A percentile compares a stretch with the other conserved stretches of the same genome.
These are phyloP conservation scores for Caenorhabditis wallacei DNA, from an alignment of 2,888 invertebrate species.

Conservation along the genomic window DNA sequence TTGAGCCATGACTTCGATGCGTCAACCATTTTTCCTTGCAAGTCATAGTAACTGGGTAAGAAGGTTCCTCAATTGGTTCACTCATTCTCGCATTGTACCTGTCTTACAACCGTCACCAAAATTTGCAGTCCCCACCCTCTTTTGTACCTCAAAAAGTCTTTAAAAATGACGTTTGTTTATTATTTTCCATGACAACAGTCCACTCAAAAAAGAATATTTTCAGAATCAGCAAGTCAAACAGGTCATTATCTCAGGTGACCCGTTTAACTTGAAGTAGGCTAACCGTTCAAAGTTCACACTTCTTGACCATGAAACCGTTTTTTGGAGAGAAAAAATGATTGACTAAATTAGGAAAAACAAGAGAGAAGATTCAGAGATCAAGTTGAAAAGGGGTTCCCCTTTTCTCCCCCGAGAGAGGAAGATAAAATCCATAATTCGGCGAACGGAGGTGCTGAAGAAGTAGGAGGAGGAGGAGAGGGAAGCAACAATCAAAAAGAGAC, in stretches of 20 bases:
- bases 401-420: too few species aligned
- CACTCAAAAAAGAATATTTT: background rate
- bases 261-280: background rate
- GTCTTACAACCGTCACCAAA: slow-evolving; percentile 1
- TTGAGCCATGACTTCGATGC: too few species aligned
- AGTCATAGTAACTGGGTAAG: too few species aligned
- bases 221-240: slow-evolving; percentile 18
- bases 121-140: slow-evolving; percentile 2
- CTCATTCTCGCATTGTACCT: too few species aligned
- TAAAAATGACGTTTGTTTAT: background rate
- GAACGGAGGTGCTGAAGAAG: slow-evolving; percentile 30
- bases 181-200: background rate
- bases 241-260: slow-evolving; percentile 46
- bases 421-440: slow-evolving; percentile 62
- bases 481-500: slow-evolving; percentile 12
- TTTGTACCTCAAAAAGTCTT: background rate
- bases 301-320: slow-evolving; percentile 46
- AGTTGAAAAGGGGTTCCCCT: slow-evolving; percentile 15
- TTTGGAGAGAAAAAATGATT: slow-evolving; percentile 1
- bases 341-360: slow-evolving; percentile 10
- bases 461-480: background rate
- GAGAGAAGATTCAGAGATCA: slow-evolving; percentile 38
- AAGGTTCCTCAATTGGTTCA: too few species aligned
- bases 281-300: slow-evolving; percentile 2
- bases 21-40: too few species aligned